Evolutionary conservation across 2,113 vertebrate species (phyloP).

Genomic region (Alces alces): DNA sequence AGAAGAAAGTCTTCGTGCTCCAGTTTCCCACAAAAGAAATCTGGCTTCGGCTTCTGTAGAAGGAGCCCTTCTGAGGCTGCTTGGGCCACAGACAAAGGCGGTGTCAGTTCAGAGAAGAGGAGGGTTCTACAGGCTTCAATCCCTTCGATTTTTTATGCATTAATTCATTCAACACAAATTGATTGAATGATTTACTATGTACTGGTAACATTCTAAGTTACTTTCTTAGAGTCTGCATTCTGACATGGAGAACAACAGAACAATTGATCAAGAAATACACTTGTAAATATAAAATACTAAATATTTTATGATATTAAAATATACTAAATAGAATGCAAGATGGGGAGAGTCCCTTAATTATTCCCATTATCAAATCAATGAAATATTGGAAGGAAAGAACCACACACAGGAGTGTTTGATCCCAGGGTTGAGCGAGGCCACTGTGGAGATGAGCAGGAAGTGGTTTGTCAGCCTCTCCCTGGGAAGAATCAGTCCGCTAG

Average conservation of each 20-base stretch:
- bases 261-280: no score
- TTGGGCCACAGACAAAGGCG: background rate
- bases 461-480: background rate
- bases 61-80: background rate
- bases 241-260: accelerated
- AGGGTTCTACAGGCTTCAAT: background rate
- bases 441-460: slow-evolving; percentile 10
- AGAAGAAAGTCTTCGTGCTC: background rate
- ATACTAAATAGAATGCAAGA: slow-evolving; percentile 27
- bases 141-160: no score
- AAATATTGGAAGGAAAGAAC: slow-evolving; percentile 25
- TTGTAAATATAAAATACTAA: background rate
- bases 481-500: background rate
- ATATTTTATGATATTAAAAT: slow-evolving; percentile 27
- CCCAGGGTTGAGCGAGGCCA: background rate
- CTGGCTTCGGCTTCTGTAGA: background rate
- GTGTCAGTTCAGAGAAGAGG: background rate
- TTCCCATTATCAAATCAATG: slow-evolving; percentile 10
- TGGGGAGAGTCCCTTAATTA: slow-evolving; percentile 19
- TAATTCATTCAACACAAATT: no score
- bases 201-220: no score
- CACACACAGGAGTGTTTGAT: background rate
- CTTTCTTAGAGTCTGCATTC: no score
- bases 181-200: no score
- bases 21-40: background rate